Conservation (phyloP, 2,888 invertebrate species). For the Odontocolon sp. region DNA sequence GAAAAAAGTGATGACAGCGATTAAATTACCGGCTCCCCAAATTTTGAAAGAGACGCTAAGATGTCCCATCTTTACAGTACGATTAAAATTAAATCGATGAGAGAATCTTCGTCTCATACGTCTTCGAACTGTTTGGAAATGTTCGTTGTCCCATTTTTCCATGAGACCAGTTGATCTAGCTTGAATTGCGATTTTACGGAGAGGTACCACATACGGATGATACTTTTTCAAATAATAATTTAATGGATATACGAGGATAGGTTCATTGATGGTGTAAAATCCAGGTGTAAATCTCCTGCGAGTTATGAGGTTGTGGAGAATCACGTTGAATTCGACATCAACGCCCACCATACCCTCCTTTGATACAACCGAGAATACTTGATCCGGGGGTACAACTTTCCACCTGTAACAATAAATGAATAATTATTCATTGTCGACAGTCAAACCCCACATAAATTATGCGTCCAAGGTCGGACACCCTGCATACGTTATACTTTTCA, state of each 20-base stretch:
- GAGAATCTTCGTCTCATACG: neutral
- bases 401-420: neutral
- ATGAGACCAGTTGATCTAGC: neutral
- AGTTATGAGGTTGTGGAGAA: neutral
- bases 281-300: neutral
- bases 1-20: neutral
- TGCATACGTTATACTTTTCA: too few relatives aligned
- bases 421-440: neutral
- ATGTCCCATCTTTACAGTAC: neutral
- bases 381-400: neutral
- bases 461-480: too few relatives aligned
- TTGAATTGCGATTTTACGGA: neutral
- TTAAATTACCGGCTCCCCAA: neutral
- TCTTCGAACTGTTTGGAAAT: neutral
- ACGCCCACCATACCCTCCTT: slow-evolving; percentile 6
- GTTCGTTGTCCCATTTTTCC: slow-evolving; percentile 10
- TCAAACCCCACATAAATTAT: too few relatives aligned
- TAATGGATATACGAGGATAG: slow-evolving; percentile 13
- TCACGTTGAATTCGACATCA: slow-evolving; percentile 16
- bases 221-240: slow-evolving; percentile 25
- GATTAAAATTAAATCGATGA: neutral
- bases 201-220: slow-evolving; percentile 13
- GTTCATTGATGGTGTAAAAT: slow-evolving; percentile 11
- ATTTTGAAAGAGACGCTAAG: slow-evolving; percentile 5
- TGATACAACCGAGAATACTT: neutral